phyloP scores from a whole-genome alignment of 2,888 invertebrate species.

The Latheticus oryzae region DNA sequence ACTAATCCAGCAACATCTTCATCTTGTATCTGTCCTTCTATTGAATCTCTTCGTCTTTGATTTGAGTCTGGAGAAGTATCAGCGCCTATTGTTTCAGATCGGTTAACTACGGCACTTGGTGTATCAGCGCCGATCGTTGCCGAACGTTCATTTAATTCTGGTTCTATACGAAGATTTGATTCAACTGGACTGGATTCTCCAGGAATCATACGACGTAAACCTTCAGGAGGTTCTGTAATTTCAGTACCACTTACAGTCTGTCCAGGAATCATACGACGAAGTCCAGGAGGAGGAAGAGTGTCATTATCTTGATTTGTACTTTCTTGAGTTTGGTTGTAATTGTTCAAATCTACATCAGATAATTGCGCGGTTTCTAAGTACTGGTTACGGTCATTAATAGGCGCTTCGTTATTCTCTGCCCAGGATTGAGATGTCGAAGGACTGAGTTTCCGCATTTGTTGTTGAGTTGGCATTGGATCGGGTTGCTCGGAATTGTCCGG shows the following conservation, averaged over 20 bases:
- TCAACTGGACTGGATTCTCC: constrained; percentile 71
- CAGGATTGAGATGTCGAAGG: constrained; percentile 50
- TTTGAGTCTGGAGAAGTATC: constrained; percentile 46
- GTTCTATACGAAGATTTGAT: constrained; percentile 47
- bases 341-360: constrained; percentile 68
- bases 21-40: constrained; percentile 57
- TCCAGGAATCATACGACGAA: constrained; percentile 75
- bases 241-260: constrained; percentile 60
- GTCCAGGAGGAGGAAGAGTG: constrained; percentile 72
- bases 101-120: constrained; percentile 52
- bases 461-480: constrained; percentile 62
- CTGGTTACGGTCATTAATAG: constrained; percentile 79
- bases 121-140: constrained; percentile 65
- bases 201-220: constrained; percentile 73
- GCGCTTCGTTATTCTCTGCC: constrained; percentile 73
- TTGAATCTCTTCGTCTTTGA: constrained; percentile 53
- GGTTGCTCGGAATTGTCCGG: constrained; percentile 78
- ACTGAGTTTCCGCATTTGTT: constrained; percentile 43
- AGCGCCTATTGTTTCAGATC: constrained; percentile 58
- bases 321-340: constrained; percentile 35
- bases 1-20: constrained; percentile 53
- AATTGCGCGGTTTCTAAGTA: constrained; percentile 82
- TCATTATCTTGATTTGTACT: constrained; percentile 54
- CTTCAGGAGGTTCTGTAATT: constrained; percentile 65
- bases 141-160: constrained; percentile 49